Conservation (phyloP, 2,888 invertebrate genomes). For the Hypolimnas misippus region DNA sequence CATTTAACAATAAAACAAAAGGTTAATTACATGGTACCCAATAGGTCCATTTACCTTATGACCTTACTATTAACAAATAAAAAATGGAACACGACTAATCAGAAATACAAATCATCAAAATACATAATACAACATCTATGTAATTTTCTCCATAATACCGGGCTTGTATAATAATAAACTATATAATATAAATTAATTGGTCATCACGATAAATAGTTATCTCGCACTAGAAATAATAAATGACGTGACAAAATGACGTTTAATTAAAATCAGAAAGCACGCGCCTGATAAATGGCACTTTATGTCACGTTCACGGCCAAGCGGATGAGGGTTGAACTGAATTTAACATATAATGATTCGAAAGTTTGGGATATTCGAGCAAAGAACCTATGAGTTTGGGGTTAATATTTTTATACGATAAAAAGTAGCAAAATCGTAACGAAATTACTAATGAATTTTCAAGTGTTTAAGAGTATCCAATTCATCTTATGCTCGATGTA, state of each 20-base stretch:
- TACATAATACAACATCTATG: too few species aligned
- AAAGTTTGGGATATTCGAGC: slow-evolving; percentile 22
- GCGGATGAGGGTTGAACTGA: slow-evolving; percentile 32
- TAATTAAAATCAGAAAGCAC: slow-evolving; percentile 74
- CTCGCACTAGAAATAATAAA: slow-evolving; percentile 59
- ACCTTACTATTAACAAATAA: too few species aligned
- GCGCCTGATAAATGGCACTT: slow-evolving; percentile 71
- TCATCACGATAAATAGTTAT: slow-evolving; percentile 45
- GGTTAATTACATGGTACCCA: too few species aligned
- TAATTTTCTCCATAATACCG: neutral
- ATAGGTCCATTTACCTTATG: too few species aligned
- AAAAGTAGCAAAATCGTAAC: too few species aligned
- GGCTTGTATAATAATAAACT: slow-evolving; percentile 5
- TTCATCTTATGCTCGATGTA: too few species aligned
- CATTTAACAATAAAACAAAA: too few species aligned
- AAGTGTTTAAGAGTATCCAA: too few species aligned
- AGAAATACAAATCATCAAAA: neutral
- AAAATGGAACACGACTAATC: neutral
- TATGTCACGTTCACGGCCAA: slow-evolving; percentile 62
- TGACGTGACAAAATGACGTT: slow-evolving; percentile 68
- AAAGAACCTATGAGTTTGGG: neutral
- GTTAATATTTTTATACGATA: too few species aligned
- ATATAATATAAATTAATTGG: slow-evolving; percentile 33
- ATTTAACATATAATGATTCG: slow-evolving; percentile 8
- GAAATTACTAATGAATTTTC: too few species aligned